Base-by-base conservation (phyloP, 2,888 invertebrate genomes). In the Eledone cirrhosa region DNA sequence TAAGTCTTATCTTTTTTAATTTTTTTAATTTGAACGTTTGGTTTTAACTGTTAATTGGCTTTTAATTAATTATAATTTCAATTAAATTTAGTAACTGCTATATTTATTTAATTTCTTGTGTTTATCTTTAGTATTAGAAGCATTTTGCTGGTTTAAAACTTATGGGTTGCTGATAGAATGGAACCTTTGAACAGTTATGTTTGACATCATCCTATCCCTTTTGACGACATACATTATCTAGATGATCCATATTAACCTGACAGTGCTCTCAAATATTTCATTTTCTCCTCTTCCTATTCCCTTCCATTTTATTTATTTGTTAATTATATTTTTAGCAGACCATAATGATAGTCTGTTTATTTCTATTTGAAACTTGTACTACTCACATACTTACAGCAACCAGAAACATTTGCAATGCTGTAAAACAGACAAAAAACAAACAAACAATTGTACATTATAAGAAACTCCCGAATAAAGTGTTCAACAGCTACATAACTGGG, bases 391-490 rank as follows among this genome's bases (percentile, higher is more conserved):
- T 67, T 67, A 31, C 72, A 14, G 72, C 72, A 72, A 31, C 31
- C 72, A 33, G 31, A 41, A 72, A 41, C 31, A 41, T 72, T n/a
- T 31, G 33, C 72, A 72, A 24, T 72, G 72, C 72, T 72, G 72
- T 72, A 72, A 72, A 72, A 41, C 31, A 72, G n/a, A 72, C 31
- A 41, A 72, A 72, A 72, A 41, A 72, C n/a, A 63, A 11, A 2
- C 14, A 63, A 63, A 63, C 14, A 72, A 72, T 41, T 41, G 41
- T 41, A 41, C 41, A 41, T 41, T 41, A 41, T 41, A 72, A 69
- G 33, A 33, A 72, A 72, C 72, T 72, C 72, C 72, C 72, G 72
- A 72, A 72, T 72, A 72, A 72, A 72, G 72, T 72, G 72, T 72
- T 72, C 72, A 72, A 72, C 72, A 72, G 33, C 72, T 72, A 72